phyloP scores from a whole-genome alignment of 37 sponge, comb jelly and placozoan species.

The Theonella swinhoei region DNA sequence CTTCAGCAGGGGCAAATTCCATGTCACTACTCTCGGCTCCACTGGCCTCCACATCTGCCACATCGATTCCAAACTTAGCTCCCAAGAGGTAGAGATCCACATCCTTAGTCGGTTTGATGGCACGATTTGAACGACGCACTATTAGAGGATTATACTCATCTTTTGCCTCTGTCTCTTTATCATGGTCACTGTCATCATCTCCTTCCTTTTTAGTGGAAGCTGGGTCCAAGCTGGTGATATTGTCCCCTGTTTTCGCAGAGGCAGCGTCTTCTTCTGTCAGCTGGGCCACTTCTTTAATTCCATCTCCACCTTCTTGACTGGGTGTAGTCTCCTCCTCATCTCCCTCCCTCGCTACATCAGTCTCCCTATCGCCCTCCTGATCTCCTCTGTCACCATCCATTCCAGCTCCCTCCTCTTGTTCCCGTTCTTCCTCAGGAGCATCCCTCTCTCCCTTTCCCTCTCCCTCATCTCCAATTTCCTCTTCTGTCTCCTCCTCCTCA shows the following conservation, averaged over 20 bases:
- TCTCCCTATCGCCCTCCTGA: not conserved
- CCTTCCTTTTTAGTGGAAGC: not conserved
- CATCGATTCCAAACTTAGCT: slow-evolving; percentile 31
- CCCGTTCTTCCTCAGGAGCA: not conserved
- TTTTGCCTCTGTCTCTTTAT: not conserved
- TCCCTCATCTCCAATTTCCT: slow-evolving; percentile 1
- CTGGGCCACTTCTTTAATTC: not conserved
- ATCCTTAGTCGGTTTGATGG: slow-evolving; percentile 55
- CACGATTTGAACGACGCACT: slow-evolving; percentile 35
- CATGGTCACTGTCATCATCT: not conserved
- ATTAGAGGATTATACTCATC: slow-evolving; percentile 10
- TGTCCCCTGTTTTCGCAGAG: not conserved
- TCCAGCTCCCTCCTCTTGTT: not conserved
- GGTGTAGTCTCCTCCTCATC: not conserved
- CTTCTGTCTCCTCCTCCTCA: not conserved
- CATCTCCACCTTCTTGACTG: not conserved
- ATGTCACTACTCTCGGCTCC: slow-evolving; percentile 38
- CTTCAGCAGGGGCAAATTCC: slow-evolving; percentile 26
- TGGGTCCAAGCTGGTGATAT: not conserved
- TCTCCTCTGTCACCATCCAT: not conserved
- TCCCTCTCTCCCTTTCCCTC: not conserved
- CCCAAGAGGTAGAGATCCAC: slow-evolving; percentile 43
- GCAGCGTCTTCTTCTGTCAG: not conserved
- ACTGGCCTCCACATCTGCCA: slow-evolving; percentile 34
- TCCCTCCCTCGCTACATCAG: not conserved